Conservation (phyloP, 2,888 invertebrate species). For the Pseudoips prasinana region DNA sequence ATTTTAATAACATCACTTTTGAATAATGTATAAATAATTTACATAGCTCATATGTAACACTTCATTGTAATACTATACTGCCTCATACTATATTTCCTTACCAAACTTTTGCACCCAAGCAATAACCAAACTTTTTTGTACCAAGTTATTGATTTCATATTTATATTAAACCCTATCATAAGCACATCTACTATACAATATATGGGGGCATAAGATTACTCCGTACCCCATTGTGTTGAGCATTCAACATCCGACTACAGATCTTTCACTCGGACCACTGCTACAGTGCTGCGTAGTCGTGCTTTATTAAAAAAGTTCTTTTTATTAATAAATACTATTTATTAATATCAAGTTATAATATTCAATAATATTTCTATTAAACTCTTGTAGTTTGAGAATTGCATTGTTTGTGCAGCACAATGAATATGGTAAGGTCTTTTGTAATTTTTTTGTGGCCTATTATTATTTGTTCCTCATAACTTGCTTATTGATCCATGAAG, state of each 20-base stretch:
- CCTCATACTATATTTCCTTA: too few relatives aligned
- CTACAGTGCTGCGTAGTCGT: slow-evolving; percentile 65
- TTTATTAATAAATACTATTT: slow-evolving; percentile 46
- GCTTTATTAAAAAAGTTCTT: slow-evolving; percentile 47
- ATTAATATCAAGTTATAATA: slow-evolving; percentile 52
- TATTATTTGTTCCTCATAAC: slow-evolving; percentile 49
- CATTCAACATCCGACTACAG: slow-evolving; percentile 50
- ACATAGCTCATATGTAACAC: too few relatives aligned
- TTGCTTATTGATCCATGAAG: slow-evolving; percentile 68
- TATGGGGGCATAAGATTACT: slow-evolving; percentile 54
- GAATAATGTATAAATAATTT: too few relatives aligned
- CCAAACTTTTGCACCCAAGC: too few relatives aligned
- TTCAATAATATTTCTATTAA: slow-evolving; percentile 57
- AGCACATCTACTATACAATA: slow-evolving; percentile 46
- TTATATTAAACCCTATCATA: slow-evolving; percentile 63
- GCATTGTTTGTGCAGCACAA: slow-evolving; percentile 72
- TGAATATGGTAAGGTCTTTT: slow-evolving; percentile 77
- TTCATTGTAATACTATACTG: too few relatives aligned
- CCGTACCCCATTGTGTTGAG: slow-evolving; percentile 64
- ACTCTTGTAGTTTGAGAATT: slow-evolving; percentile 50
- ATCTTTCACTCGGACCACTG: slow-evolving; percentile 65
- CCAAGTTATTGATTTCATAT: slow-evolving; percentile 58
- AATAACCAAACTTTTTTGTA: too few relatives aligned
- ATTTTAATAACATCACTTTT: too few relatives aligned
- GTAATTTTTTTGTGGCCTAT: slow-evolving; percentile 58